Base-by-base conservation (phyloP, 2,113 vertebrate genomes). In the Mola mola region DNA sequence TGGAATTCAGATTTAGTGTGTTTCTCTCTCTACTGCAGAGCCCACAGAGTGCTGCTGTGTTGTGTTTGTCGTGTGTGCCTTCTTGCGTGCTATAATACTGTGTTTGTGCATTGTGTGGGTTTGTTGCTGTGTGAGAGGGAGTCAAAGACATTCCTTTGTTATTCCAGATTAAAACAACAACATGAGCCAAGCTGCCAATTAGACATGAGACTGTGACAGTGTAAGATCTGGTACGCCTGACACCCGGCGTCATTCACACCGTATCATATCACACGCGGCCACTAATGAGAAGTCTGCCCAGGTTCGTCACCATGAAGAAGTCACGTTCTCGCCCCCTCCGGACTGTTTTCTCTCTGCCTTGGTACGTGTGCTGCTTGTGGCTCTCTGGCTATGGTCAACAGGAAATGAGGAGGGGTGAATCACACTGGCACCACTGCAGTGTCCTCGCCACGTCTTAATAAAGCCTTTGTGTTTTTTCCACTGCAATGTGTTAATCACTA, bases 331-430 rank as follows among this genome's bases (percentile, higher is more conserved):
- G 5, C 33, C 26, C 9, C 4, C 55, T 52, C 44, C 31, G 34
- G 4, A 36, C 49, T 38, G 44, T 49, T 67, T 33, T 37, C 49
- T 12, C 20, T 29, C 42, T 1, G 25, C 41, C 20, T 20, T 20
- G 20, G 69, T 69, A 28, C 44, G 36, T 43, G 59, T 46, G 61
- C 8, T 0, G 17, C 73, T 72, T 65, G 56, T 37, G 60, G 6
- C 60, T 63, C 63, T 16, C 24, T 60, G 74, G 37, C 49, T 66
- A 29, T 68, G 76, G 72, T 79, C 75, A 78, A 85, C 79, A 87
- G 81, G 83, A 89, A 83, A 72, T 76, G 79, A 79, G 61, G 66
- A 72, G 21, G 57, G 38, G n/a, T 83, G 86, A 86, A 69, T 86
- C 81, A 84, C 63, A 21, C 62, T n/a, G n/a, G n/a, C n/a, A n/a